Percentiles rank a stretch among this genome's conserved stretches.
Conservation (phyloP, 1,140 invertebrate genomes). For the Pararge aegeria region DNA sequence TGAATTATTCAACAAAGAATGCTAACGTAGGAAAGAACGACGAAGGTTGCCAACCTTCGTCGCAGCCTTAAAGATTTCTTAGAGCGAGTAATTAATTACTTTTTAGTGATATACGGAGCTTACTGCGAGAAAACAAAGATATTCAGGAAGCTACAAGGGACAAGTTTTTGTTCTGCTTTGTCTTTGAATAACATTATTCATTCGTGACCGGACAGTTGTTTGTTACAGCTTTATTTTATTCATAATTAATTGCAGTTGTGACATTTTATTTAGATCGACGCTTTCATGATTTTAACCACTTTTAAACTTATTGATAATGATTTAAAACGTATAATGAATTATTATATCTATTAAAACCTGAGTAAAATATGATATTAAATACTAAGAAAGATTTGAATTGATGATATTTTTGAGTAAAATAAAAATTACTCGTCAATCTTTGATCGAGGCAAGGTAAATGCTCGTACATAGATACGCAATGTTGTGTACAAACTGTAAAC, state of each 20-base stretch:
- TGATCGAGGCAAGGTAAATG: too few relatives aligned
- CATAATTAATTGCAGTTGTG: conserved; percentile 6
- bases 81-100: conserved; percentile 54
- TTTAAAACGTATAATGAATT: not conserved
- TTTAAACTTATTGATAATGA: not conserved
- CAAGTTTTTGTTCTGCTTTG: conserved; percentile 16
- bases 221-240: conserved; percentile 5
- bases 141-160: conserved; percentile 26
- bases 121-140: conserved; percentile 29
- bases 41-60: conserved; percentile 42
- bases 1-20: conserved; percentile 70
- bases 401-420: too few relatives aligned
- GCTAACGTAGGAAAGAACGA: conserved; percentile 59
- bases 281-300: conserved; percentile 7
- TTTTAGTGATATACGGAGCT: conserved; percentile 38
- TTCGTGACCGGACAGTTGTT: conserved; percentile 11
- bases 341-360: not conserved
- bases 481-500: too few relatives aligned
- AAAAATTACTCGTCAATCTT: too few relatives aligned
- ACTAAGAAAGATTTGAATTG: too few relatives aligned
- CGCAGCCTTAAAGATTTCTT: conserved; percentile 41
- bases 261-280: conserved; percentile 1
- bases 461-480: too few relatives aligned
- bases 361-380: too few relatives aligned
- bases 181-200: conserved; percentile 15